Base-by-base conservation (phyloP, 2,113 vertebrate species). In the Pygoscelis antarcticus region DNA sequence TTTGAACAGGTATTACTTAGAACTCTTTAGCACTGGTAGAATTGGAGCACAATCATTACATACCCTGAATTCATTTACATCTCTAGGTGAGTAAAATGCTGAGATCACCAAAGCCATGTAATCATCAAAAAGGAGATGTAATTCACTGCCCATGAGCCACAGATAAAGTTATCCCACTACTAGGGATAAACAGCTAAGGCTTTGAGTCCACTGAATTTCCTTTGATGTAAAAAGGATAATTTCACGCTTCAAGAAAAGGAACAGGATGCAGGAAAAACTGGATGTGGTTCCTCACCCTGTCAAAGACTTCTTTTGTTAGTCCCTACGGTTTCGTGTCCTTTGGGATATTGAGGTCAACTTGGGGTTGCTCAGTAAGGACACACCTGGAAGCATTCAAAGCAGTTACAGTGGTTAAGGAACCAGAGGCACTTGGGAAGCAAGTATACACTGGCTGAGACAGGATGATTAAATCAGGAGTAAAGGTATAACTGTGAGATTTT, bases 191-290 rank as follows among this genome's bases (percentile, higher is more conserved):
- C 79, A 78, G 85, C 86, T 25, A 20, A 20, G 3, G 90, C 61
- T 93, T 64, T 78, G 29, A 90, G 55, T 86, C 83, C 0, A 4
- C 52, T 10, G 34, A 26, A 68, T 95, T 95, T 51, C 65, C 89
- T 94, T 95, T 91, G 86, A 95, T 95, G 90, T 81, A 91, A 72
- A 89, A 89, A 89, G 65, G 69, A 42, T 29, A 82, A 95, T 95
- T 95, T 97, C 80, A 95, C 0, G 8, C 95, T 91, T 78, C 72
- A 87, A 87, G 65, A 83, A 97, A 94, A 95, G 69, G 95, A 92
- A 93, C 10, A 71, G 69, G 46, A 85, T 3, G 47, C 38, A 82
- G 42, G 40, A 96, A 96, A 89, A 94, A 61, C 21, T 78, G 42
- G 51, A 90, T 89, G 87, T 83, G 68, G 38, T 62, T 90, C 89